Evolutionary conservation across 2,797 vertebrate genomes (phyloP).

Genomic region (Crocidura indochinensis): DNA sequence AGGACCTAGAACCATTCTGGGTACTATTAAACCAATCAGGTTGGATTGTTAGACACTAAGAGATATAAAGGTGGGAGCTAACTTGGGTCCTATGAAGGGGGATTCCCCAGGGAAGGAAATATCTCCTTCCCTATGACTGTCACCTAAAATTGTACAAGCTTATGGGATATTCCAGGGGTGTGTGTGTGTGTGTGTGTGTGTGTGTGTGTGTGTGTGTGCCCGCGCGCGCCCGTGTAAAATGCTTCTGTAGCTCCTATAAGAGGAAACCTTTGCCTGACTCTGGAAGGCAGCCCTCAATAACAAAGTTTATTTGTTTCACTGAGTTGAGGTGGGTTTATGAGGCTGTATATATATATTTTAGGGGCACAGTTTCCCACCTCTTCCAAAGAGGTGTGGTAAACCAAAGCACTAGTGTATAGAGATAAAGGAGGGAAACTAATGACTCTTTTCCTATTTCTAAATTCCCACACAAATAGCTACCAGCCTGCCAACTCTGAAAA

Average conservation of each 20-base stretch:
- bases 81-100: too few species aligned
- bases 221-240: neutral
- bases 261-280: constrained; percentile 2
- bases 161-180: neutral
- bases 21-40: too few species aligned
- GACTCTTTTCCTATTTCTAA: neutral
- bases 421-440: neutral
- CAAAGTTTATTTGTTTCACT: neutral
- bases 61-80: too few species aligned
- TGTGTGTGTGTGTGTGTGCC: neutral
- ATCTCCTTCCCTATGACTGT: neutral
- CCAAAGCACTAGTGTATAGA: neutral
- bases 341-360: too few species aligned
- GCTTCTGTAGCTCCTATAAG: neutral
- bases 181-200: neutral
- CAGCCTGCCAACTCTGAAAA: neutral
- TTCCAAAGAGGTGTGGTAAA: too few species aligned
- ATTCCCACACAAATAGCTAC: neutral
- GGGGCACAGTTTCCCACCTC: too few species aligned
- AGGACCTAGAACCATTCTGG: too few species aligned
- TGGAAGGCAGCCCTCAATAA: constrained; percentile 30
- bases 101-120: too few species aligned
- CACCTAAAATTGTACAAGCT: constrained; percentile 29
- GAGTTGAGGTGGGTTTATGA: too few species aligned
- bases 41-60: too few species aligned